Percentiles rank a stretch among this genome's conserved stretches.
phyloP scores from a whole-genome alignment of 1,140 invertebrate species.

The Drosophila teissieri region DNA sequence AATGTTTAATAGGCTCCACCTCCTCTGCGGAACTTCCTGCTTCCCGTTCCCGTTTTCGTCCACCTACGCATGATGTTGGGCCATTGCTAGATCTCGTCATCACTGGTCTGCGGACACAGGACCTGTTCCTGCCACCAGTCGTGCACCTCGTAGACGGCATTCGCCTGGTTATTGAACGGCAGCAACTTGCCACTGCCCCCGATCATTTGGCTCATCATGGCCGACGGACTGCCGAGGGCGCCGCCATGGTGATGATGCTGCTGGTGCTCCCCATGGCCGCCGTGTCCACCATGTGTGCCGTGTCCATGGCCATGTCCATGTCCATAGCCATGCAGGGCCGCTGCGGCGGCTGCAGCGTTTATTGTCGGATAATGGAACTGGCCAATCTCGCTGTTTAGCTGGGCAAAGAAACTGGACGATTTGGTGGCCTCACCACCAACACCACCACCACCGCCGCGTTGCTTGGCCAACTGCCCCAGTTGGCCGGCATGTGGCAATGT shows the following conservation, averaged over 20 bases:
- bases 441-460: constrained; percentile 41
- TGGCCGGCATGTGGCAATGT: constrained; percentile 59
- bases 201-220: constrained; percentile 79
- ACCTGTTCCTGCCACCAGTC: constrained; percentile 89
- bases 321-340: constrained; percentile 33
- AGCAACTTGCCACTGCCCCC: constrained; percentile 78
- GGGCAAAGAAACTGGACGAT: constrained; percentile 59
- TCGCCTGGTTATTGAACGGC: constrained; percentile 85
- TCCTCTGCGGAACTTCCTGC: not conserved
- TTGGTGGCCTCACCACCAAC: constrained; percentile 35
- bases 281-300: not conserved
- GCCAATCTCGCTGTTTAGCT: constrained; percentile 66
- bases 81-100: constrained; percentile 85
- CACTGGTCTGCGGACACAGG: constrained; percentile 86
- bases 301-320: constrained; percentile 23
- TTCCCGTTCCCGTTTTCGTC: not conserved
- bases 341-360: constrained; percentile 33
- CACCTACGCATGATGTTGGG: not conserved
- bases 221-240: constrained; percentile 72
- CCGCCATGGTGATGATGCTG: constrained; percentile 31
- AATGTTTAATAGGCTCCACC: constrained; percentile 34
- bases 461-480: constrained; percentile 49
- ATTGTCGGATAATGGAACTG: constrained; percentile 81
- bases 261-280: constrained; percentile 2
- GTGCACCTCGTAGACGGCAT: constrained; percentile 86